These are phyloP conservation scores for Oreochromis aureus DNA, from an alignment of 2,113 vertebrate species.

Conservation along the genomic window DNA sequence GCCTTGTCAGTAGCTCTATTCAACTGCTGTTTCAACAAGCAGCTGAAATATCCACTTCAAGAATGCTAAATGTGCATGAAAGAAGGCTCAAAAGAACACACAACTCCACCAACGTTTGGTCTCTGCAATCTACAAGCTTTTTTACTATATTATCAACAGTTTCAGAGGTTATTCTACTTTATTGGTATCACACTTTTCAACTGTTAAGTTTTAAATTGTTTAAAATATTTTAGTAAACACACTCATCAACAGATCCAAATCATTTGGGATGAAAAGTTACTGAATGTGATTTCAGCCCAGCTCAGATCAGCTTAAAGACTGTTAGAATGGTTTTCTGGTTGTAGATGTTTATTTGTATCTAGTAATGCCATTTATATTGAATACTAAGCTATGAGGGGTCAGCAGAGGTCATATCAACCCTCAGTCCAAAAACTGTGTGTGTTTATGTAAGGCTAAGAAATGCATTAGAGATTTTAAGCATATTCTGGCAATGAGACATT, in stretches of 20 bases:
- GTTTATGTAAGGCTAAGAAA: neutral
- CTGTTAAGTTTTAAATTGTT: neutral
- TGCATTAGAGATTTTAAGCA: constrained; percentile 22
- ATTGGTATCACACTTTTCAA: neutral
- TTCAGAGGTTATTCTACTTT: neutral
- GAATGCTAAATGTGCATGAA: constrained; percentile 61
- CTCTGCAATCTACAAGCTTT: constrained; percentile 12
- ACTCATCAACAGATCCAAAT: neutral
- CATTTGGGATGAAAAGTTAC: neutral
- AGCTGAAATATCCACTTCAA: constrained; percentile 31
- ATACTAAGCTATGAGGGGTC: neutral
- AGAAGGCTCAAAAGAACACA: constrained; percentile 24
- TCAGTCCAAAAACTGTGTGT: constrained; percentile 35
- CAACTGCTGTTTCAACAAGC: constrained; percentile 49
- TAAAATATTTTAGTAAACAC: neutral
- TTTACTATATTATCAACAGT: neutral
- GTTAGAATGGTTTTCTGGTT: neutral
- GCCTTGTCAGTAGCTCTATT: constrained; percentile 41
- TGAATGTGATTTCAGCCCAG: neutral
- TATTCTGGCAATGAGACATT: constrained; percentile 3
- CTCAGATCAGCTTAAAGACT: neutral
- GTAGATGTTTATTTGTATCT: neutral
- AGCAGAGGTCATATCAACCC: neutral
- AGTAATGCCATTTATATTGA: neutral
- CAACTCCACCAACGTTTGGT: constrained; percentile 22